Evolutionary conservation across 2,797 vertebrate genomes (phyloP).

Genomic region (Tachyglossus aculeatus): DNA sequence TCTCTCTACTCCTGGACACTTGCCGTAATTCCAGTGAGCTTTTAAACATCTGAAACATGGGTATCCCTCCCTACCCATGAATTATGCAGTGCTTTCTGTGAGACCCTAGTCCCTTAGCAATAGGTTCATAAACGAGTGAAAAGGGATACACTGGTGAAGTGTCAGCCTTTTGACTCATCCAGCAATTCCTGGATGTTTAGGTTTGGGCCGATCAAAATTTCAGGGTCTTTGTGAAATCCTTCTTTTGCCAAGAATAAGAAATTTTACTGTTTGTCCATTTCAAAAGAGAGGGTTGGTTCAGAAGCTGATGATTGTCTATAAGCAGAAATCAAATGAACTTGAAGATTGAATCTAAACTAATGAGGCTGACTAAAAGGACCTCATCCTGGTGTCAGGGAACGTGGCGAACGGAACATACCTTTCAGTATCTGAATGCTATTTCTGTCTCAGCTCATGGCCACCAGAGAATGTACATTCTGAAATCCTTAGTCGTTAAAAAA

Average conservation of each 20-base stretch:
- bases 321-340: conserved; percentile 26
- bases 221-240: background rate
- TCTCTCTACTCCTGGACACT: background rate
- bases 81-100: background rate
- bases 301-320: background rate
- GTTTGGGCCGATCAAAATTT: too few species aligned
- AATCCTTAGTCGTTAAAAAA: background rate
- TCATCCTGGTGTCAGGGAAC: background rate
- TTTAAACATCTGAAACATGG: background rate
- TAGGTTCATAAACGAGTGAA: background rate
- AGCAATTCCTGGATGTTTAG: background rate
- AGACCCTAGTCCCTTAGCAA: background rate
- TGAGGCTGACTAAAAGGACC: conserved; percentile 2
- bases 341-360: background rate
- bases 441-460: background rate
- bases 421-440: accelerated
- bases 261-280: too few species aligned
- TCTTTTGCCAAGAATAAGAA: background rate
- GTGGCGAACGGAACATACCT: background rate
- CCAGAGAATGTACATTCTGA: background rate
- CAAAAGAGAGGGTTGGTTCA: background rate
- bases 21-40: background rate
- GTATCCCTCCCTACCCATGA: background rate
- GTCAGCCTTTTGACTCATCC: background rate
- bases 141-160: background rate